Base-by-base conservation (phyloP, 2,888 invertebrate species). In the Ophion ellenae region DNA sequence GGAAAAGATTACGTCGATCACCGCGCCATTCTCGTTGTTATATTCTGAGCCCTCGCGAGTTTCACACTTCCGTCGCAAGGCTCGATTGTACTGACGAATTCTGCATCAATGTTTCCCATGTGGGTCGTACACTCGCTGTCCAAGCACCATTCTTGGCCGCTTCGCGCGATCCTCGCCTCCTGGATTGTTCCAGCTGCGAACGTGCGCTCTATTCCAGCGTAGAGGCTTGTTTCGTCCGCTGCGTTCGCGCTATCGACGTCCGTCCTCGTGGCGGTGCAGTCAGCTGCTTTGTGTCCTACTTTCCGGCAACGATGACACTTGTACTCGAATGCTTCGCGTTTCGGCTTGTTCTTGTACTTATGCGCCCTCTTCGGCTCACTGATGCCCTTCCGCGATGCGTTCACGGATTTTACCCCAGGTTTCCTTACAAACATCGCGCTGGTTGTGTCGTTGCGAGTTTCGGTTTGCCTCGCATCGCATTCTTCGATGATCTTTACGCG, bases 261-360 rank as follows among this genome's bases (percentile, higher is more conserved):
- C 6, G n/a, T n/a, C 0, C 24, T 63, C 10, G 63, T 2, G 9
- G 63, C 2, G 20, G 24, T 24, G 0, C 24, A 24, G 24, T 24
- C 24, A 24, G 24, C 24, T 24, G 24, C 24, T 24, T 24, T 69
- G 11, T 69, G 69, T 7, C 69, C 69, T 17, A 47, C 14, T 69
- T 69, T 69, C 11, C 36, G 69, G 36, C 69, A 69, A 9, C 69
- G 69, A 20, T 69, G 36, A 69, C 69, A 69, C 53, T 69, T 17
- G 36, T 28, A 69, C 24, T 69, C 32, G 69, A 69, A 69, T 7
- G 69, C 36, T 20, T 69, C 69, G 24, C 24, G 63, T 63, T 63
- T 63, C 20, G 63, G 7, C 2, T 63, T 63, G 10, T 24, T 24
- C 7, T 63, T 24, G 63, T 9, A 24, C 1, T 7, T 63, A 24